These are phyloP conservation scores for Thunnus albacares DNA, from an alignment of 2,797 vertebrate species.

Conservation along the genomic window DNA sequence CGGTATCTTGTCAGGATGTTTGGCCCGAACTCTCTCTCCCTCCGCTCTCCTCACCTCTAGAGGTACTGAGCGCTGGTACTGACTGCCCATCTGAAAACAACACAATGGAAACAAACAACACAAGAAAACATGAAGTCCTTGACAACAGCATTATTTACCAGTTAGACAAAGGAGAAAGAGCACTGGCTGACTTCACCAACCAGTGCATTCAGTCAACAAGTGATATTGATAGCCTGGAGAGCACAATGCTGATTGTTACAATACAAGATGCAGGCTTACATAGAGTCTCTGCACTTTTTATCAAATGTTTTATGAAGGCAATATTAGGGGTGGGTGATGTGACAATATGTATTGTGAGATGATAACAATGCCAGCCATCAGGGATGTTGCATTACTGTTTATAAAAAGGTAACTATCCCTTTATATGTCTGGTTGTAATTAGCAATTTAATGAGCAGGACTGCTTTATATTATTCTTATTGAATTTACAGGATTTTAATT, in stretches of 20 bases:
- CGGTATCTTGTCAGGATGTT: conserved; percentile 90
- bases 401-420: background rate
- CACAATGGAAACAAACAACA: conserved; percentile 17
- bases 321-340: background rate
- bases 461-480: background rate
- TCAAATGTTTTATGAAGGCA: conserved; percentile 1
- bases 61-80: conserved; percentile 86
- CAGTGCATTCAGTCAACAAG: conserved; percentile 42
- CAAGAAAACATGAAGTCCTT: conserved; percentile 40
- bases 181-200: conserved; percentile 50
- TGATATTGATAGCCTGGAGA: conserved; percentile 15
- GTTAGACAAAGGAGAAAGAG: conserved; percentile 51
- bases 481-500: background rate
- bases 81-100: conserved; percentile 84
- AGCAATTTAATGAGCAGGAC: background rate
- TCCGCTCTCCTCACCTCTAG: conserved; percentile 88
- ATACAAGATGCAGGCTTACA: background rate
- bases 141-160: conserved; percentile 60
- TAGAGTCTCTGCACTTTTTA: background rate
- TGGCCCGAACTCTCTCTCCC: conserved; percentile 87
- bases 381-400: background rate
- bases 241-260: conserved; percentile 26
- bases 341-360: background rate
- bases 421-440: background rate
- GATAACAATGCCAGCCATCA: background rate